A percentile compares a stretch with the other conserved stretches of the same genome.
phyloP scores from a whole-genome alignment of 2,888 invertebrate genomes.

The Acanthacorydalis orientalis region DNA sequence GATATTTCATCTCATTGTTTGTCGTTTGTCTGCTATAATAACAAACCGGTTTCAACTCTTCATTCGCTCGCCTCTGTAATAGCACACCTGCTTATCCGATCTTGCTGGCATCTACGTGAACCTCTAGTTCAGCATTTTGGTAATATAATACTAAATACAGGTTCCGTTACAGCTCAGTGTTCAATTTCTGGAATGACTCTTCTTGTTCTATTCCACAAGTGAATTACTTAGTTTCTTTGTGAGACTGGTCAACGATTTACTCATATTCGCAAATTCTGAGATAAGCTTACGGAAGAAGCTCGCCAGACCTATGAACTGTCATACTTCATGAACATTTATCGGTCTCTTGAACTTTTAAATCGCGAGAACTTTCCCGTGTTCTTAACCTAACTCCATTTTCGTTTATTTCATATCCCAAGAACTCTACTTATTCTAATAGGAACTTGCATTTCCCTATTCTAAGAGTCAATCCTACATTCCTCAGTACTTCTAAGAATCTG shows the following conservation, averaged over 20 bases:
- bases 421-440: constrained; percentile 11
- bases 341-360: neutral
- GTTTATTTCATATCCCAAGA: constrained; percentile 15
- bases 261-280: constrained; percentile 8
- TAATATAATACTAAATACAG: neutral
- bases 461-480: constrained; percentile 10
- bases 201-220: neutral
- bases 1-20: constrained; percentile 3
- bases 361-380: constrained; percentile 7
- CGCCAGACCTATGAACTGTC: neutral
- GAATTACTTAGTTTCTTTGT: neutral
- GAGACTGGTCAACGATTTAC: neutral
- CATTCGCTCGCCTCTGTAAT: constrained; percentile 4
- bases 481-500: constrained; percentile 9
- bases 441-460: constrained; percentile 14
- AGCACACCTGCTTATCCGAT: neutral
- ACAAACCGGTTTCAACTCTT: constrained; percentile 4
- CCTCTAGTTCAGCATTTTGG: neutral
- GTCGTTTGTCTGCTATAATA: constrained; percentile 8
- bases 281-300: constrained; percentile 9
- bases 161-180: neutral
- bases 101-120: neutral
- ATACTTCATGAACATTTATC: neutral
- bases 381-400: constrained; percentile 8
- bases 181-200: neutral